Evolutionary conservation across 1,140 invertebrate species (phyloP).

Genomic region (Semibalanus balanoides): DNA sequence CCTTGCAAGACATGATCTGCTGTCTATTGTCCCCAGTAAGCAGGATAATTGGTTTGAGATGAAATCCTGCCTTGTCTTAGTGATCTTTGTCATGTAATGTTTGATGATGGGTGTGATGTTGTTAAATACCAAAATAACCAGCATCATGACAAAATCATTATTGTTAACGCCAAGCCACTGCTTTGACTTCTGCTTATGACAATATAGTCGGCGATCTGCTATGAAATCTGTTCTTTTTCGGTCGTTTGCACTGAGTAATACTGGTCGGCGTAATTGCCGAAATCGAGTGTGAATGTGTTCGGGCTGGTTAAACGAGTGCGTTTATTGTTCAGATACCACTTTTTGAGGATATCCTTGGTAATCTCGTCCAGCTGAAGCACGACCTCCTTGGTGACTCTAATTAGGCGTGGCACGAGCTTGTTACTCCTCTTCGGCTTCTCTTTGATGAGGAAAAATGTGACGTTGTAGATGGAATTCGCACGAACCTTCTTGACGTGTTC

Average conservation of each 20-base stretch:
- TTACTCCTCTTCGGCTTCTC: constrained; percentile 93
- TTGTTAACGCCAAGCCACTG: constrained; percentile 97
- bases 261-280: constrained; percentile 96
- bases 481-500: constrained; percentile 89
- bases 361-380: constrained; percentile 92
- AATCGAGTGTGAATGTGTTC: constrained; percentile 96
- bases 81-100: too few species aligned
- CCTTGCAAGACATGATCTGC: too few species aligned
- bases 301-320: constrained; percentile 94
- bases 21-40: too few species aligned
- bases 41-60: too few species aligned
- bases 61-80: too few species aligned
- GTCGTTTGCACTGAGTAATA: constrained; percentile 98
- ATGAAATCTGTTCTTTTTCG: constrained; percentile 96
- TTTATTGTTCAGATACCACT: constrained; percentile 94
- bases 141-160: constrained; percentile 96
- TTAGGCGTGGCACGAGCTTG: constrained; percentile 85
- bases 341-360: constrained; percentile 90
- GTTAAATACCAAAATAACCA: constrained; percentile 91
- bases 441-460: constrained; percentile 99
- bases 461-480: constrained; percentile 91
- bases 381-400: constrained; percentile 97
- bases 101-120: too few species aligned
- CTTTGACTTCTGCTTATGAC: constrained; percentile 92
- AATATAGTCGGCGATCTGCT: constrained; percentile 96